Evolutionary conservation across 2,113 vertebrate genomes (phyloP).

Genomic region (Quiscalus mexicanus): DNA sequence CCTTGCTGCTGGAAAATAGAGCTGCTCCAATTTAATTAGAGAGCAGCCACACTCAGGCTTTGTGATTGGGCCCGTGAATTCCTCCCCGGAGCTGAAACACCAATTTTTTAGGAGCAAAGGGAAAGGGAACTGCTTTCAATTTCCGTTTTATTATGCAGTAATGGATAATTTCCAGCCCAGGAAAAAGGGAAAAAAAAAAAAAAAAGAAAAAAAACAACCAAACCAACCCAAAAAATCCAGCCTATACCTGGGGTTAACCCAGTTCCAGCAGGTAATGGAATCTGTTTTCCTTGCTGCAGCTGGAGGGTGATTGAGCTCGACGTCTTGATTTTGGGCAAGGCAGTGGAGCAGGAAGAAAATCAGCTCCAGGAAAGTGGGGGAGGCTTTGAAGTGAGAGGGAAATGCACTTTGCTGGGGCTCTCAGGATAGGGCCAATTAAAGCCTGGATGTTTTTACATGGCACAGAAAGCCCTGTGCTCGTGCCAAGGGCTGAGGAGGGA

Average conservation of each 20-base stretch:
- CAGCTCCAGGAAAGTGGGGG: not conserved
- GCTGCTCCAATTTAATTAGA: not conserved
- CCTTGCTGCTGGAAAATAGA: conserved; percentile 30
- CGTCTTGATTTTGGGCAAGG: not conserved
- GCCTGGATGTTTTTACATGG: not conserved
- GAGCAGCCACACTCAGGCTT: not conserved
- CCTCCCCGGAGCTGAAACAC: not conserved
- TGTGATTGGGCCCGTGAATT: not conserved
- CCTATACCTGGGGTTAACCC: conserved; percentile 13
- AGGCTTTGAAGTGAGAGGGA: conserved; percentile 5
- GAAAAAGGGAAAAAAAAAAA: not conserved
- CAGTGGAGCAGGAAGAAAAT: conserved; percentile 1
- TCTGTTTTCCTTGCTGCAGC: conserved; percentile 20
- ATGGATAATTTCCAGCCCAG: conserved; percentile 27
- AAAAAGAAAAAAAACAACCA: fast-evolving
- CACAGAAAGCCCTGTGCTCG: not conserved
- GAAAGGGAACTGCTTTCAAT: conserved; percentile 46
- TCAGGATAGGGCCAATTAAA: not conserved
- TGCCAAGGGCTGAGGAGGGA: not conserved
- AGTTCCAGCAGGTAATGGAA: conserved; percentile 37
- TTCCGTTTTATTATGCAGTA: conserved; percentile 9
- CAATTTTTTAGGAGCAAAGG: conserved; percentile 24
- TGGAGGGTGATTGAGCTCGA: not conserved
- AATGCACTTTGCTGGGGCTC: not conserved
- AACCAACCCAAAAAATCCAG: not conserved